Conservation (phyloP, 2,888 invertebrate genomes). For the Aphodius granarius region DNA sequence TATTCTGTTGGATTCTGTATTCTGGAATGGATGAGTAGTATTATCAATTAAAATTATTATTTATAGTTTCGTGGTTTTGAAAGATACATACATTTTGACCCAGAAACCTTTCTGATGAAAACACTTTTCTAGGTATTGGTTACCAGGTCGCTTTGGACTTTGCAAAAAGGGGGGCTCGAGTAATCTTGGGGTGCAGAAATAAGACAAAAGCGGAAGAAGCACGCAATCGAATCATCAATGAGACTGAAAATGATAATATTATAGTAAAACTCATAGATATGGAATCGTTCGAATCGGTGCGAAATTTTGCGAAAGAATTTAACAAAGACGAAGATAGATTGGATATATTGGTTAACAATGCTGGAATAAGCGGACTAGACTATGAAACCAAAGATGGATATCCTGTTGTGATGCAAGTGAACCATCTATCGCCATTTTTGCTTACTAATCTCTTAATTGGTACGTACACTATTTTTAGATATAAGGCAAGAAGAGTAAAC, state of each 20-base stretch:
- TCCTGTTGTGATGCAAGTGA: slow-evolving; percentile 55
- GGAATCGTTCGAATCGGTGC: slow-evolving; percentile 58
- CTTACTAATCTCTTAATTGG: slow-evolving; percentile 59
- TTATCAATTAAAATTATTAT: too few species aligned
- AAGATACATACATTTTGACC: too few species aligned
- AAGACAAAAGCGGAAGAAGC: slow-evolving; percentile 30
- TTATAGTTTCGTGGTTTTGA: too few species aligned
- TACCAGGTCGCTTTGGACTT: slow-evolving; percentile 50
- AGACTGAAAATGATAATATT: slow-evolving; percentile 46
- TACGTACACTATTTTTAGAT: too few species aligned
- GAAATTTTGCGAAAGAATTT: slow-evolving; percentile 63
- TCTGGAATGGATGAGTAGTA: too few species aligned
- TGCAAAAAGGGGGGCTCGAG: slow-evolving; percentile 55
- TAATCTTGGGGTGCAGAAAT: slow-evolving; percentile 59
- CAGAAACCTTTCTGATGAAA: too few species aligned
- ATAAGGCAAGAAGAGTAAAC: too few species aligned
- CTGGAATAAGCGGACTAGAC: slow-evolving; percentile 40
- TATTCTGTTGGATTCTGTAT: too few species aligned
- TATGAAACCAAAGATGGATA: slow-evolving; percentile 63
- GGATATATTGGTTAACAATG: slow-evolving; percentile 62
- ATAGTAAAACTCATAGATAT: slow-evolving; percentile 56
- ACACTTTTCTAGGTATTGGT: slow-evolving; percentile 56
- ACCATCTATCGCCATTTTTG: slow-evolving; percentile 53
- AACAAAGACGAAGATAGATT: slow-evolving; percentile 57
- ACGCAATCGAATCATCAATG: slow-evolving; percentile 37